phyloP scores from a whole-genome alignment of 2,888 invertebrate species.

The Chalcosyrphus nemorum region DNA sequence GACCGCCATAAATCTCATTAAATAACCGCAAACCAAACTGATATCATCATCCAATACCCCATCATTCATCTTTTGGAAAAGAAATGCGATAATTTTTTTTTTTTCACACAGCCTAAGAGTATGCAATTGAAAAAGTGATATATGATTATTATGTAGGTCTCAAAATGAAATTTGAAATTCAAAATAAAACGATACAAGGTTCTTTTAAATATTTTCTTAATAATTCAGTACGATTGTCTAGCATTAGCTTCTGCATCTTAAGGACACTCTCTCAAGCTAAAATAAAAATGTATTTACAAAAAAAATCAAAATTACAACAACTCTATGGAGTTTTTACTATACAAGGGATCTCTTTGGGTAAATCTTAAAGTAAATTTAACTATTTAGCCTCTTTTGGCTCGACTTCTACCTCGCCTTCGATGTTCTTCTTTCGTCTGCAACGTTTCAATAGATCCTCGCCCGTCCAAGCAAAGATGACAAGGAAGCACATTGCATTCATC shows the following conservation, averaged over 20 bases:
- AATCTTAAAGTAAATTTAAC: constrained; percentile 9
- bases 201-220: constrained; percentile 27
- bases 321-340: constrained; percentile 4
- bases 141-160: no score
- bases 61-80: neutral
- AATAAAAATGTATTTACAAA: constrained; percentile 7
- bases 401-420: neutral
- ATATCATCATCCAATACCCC: neutral
- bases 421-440: constrained; percentile 9
- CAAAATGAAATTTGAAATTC: no score
- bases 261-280: neutral
- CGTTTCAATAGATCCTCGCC: constrained; percentile 80
- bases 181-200: no score
- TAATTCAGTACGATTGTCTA: constrained; percentile 31
- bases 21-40: neutral
- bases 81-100: neutral
- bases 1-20: neutral
- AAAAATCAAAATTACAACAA: neutral
- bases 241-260: neutral
- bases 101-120: constrained; percentile 8
- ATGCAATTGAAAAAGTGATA: constrained; percentile 17
- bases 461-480: constrained; percentile 86
- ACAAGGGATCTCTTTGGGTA: neutral
- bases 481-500: constrained; percentile 86
- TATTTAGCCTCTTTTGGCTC: constrained; percentile 24